Evolutionary conservation across 2,888 invertebrate species (phyloP), one percentile per base, ranked within the genome.

Genomic region (Drosophila nigritarsus): DNA sequence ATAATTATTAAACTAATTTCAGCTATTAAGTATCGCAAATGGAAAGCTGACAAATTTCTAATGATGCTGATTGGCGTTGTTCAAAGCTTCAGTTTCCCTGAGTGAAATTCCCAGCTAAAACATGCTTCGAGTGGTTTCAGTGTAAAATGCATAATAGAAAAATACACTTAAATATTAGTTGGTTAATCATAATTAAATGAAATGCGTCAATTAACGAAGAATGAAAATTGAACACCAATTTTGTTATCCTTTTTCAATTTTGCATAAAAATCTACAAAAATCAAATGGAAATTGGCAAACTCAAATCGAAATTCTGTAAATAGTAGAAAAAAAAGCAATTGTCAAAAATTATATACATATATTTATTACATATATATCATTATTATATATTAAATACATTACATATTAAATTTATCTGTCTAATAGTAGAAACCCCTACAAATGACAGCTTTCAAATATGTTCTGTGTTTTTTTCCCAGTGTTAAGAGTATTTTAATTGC

Each of bases 21-120:
- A 20, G n/a, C 13, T 32, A 20, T 51, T 30, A 51, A 51, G 3
- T 20, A 51, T 20, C 29, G 3, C 50, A 18, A 51, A 51, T 51
- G 30, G 30, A 51, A 30, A 30, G 51, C 51, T 30, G 51, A 30
- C n/a, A 32, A 51, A 32, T 30, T 51, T 51, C 30, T 30, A 32
- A 32, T 51, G 11, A 30, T 20, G 30, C 51, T 30, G n/a, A 51
- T 51, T 50, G 18, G 18, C 2, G 18, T 4, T 24, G 27, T 27
- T 27, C 27, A 49, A 15, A 49, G 9, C 27, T 9, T 18, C 4
- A 49, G 27, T 49, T 49, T 27, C 4, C 18, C 27, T 18, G 18
- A 49, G 27, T 29, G 49, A 29, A 49, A 27, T 49, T 49, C 18
- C 18, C 49, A 49, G 24, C 45, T 45, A 15, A 45, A 45, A 13